Base-by-base conservation (phyloP, 2,888 invertebrate species). In the Aspidapion aeneum region DNA sequence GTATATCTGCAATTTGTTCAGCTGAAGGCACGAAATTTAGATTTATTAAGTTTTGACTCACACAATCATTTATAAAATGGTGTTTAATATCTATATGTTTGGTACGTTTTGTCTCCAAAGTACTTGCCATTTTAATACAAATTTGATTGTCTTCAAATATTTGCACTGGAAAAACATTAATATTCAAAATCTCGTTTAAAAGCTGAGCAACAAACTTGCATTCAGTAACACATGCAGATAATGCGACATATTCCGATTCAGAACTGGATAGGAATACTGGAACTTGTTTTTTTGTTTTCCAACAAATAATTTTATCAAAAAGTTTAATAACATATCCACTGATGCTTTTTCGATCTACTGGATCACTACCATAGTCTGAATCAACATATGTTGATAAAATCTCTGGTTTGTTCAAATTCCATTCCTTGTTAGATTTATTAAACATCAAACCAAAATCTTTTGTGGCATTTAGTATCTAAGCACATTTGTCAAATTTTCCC, bases 371-470 rank as follows among this genome's bases (percentile, higher is more conserved):
- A 70, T 65, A 70, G 60, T 68, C 69, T 16, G 69, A 55, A 64
- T 71, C 70, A 51, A 65, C 68, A 66, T 59, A 70, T 18, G 67
- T n/a, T n/a, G n/a, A n/a, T n/a, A n/a, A n/a, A n/a, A n/a, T n/a
- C n/a, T n/a, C n/a, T n/a, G n/a, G n/a, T n/a, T n/a, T n/a, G n/a
- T n/a, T n/a, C n/a, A n/a, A n/a, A n/a, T n/a, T n/a, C n/a, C n/a
- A n/a, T n/a, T n/a, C n/a, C n/a, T 61, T 18, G 21, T 21, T 17
- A 57, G 58, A 57, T 62, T 65, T 68, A 21, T 49, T 51, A 63
- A 22, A 68, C 50, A 55, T 66, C 49, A 66, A 58, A 49, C 66
- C 66, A 61, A 57, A 66, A 61, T 59, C 55, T 61, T 62, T 19
- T 20, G 66, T 67, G 18, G 12, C 35, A 65, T 60, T 55, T 67